Evolutionary conservation across 1,140 invertebrate species (phyloP), one percentile per base, ranked within the genome.

Genomic region (Tetramorium simillimum): DNA sequence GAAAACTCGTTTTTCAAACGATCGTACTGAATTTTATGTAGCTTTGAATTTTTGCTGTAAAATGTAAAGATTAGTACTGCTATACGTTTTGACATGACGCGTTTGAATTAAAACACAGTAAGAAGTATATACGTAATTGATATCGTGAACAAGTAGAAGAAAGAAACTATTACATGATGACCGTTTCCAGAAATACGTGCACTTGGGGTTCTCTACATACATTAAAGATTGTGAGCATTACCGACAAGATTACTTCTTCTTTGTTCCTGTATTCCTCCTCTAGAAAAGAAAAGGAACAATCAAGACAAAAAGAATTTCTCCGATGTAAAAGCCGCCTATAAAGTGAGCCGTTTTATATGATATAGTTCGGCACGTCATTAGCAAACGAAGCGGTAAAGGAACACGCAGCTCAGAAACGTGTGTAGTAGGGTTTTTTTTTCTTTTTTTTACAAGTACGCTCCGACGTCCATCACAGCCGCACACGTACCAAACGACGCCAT

Each of bases 41-140:
- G 1, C 5, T 14, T 73, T 7, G 72, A 60, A 60, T 60, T 14
- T 60, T 76, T 37, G n/a, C 75, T 77, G 33, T 33, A 62, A 63
- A 60, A 77, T 33, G 51, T 51, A 77, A 40, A 62, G 3, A n/a
- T 51, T 10, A 73, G 12, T 14, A 14, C 14, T 10, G 46, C 3
- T n/a, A 12, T 24, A 4, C 0, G 0, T 33, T 33, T 33, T 3
- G 33, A 33, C 3, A 4, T 33, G 33, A 33, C 33, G 33, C 3
- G 33, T 33, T 33, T 33, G 33, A 33, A 33, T 33, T 33, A 33
- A 33, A 33, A 33, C 28, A 33, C 1, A 0, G 28, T 33, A 33
- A 33, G 3, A 33, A 33, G 33, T 33, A 4, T 18, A 63, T 46
- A 3, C 0, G 12, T 46, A 33, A 4, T 77, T 63, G n/a, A 77